Conservation (phyloP, 2,113 vertebrate species). For the Carassius carassius region DNA sequence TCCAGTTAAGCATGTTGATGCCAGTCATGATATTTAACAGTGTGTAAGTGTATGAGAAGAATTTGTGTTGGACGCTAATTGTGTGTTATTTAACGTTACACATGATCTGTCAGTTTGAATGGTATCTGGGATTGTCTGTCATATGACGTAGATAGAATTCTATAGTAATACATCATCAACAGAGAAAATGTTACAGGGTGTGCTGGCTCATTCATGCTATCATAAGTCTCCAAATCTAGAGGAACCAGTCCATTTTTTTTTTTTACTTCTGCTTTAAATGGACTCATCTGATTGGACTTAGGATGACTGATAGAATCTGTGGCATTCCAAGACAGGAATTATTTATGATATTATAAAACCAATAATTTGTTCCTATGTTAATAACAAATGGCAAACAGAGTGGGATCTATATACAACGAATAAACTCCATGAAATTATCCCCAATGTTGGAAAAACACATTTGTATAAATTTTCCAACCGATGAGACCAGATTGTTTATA, state of each 20-base stretch:
- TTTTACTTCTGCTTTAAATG: not conserved
- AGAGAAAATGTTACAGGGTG: not conserved
- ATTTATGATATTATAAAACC: too few relatives aligned
- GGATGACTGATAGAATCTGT: conserved; percentile 3
- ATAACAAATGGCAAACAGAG: too few relatives aligned
- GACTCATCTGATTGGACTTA: not conserved
- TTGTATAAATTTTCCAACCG: too few relatives aligned
- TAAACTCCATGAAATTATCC: too few relatives aligned
- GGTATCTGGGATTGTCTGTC: not conserved
- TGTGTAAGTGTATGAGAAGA: conserved; percentile 9
- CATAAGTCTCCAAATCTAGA: not conserved
- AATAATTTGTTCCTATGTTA: too few relatives aligned
- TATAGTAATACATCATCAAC: not conserved
- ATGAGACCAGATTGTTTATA: too few relatives aligned
- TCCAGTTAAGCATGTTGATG: conserved; percentile 11
- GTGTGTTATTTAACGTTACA: not conserved
- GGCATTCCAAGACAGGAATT: conserved; percentile 4
- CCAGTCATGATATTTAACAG: not conserved
- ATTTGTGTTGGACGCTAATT: not conserved
- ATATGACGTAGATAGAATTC: not conserved
- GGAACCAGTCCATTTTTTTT: conserved; percentile 8
- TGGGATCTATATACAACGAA: too few relatives aligned
- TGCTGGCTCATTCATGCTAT: not conserved
- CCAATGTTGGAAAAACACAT: too few relatives aligned
- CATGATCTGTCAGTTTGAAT: not conserved